Evolutionary conservation across 2,113 vertebrate species (phyloP).

Genomic region (Regulus satrapa): DNA sequence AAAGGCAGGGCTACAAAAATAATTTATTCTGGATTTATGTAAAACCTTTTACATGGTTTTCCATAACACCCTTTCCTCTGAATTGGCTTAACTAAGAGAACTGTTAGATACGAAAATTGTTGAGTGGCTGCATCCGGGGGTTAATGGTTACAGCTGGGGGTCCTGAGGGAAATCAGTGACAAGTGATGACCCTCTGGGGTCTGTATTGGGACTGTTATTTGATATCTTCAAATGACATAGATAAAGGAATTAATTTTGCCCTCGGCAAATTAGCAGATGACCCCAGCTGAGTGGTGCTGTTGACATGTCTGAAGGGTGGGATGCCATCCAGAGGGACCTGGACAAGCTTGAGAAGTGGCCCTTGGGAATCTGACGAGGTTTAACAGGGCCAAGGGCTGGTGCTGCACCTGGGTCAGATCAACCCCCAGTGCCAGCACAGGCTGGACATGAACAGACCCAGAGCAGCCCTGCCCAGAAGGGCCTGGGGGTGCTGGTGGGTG

Average conservation of each 20-base stretch:
- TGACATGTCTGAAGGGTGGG: not conserved
- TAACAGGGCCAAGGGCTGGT: not conserved
- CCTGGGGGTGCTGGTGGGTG: not conserved
- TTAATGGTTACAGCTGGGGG: rapidly evolving
- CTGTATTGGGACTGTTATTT: rapidly evolving
- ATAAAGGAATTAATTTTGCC: rapidly evolving
- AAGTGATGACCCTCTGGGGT: not conserved
- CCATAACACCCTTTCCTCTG: not conserved
- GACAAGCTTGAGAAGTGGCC: rapidly evolving
- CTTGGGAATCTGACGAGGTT: not conserved
- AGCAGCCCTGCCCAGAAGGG: not conserved
- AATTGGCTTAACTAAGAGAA: not conserved
- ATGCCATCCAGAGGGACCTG: not conserved
- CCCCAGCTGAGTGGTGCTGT: not conserved
- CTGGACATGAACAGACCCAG: not conserved
- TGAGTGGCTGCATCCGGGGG: not conserved
- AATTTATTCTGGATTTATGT: not conserved
- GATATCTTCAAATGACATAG: not conserved
- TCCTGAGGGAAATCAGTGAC: not conserved
- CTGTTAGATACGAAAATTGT: not conserved
- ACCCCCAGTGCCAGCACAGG: rapidly evolving
- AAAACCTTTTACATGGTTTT: not conserved
- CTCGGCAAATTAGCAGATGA: not conserved
- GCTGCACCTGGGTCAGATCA: rapidly evolving
- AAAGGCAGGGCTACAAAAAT: not conserved